Percentiles rank a stretch among this genome's conserved stretches.
These are phyloP conservation scores for Chlamydotis undulata DNA, from an alignment of 2,113 vertebrate genomes.

Conservation along the genomic window DNA sequence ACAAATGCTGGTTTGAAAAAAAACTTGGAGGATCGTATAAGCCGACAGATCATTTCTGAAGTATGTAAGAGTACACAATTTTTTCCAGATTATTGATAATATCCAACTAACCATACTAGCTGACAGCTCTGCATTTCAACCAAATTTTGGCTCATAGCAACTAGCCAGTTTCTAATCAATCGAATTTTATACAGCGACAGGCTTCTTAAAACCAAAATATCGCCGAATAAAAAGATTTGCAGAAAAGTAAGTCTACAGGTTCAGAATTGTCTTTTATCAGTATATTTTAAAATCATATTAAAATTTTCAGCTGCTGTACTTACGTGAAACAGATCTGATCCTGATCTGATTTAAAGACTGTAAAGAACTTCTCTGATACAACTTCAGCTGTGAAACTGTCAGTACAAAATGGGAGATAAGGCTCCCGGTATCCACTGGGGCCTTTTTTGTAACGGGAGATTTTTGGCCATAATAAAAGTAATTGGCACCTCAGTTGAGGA, in stretches of 20 bases:
- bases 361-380: not conserved
- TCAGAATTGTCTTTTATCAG: not conserved
- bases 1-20: not conserved
- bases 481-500: not conserved
- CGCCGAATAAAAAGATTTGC: not conserved
- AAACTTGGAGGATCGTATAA: not conserved
- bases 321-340: not conserved
- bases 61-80: not conserved
- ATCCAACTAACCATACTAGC: not conserved
- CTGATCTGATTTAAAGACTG: not conserved
- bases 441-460: rapidly evolving
- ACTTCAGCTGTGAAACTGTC: not conserved
- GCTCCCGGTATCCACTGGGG: not conserved
- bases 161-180: not conserved
- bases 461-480: not conserved
- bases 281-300: not conserved
- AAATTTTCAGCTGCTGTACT: not conserved
- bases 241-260: not conserved
- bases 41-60: not conserved
- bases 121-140: not conserved
- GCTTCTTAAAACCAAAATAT: not conserved
- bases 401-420: not conserved
- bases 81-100: not conserved
- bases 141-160: not conserved
- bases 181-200: not conserved